These are phyloP conservation scores for Streblospio benedicti DNA, from an alignment of 1,140 invertebrate species.

Conservation along the genomic window DNA sequence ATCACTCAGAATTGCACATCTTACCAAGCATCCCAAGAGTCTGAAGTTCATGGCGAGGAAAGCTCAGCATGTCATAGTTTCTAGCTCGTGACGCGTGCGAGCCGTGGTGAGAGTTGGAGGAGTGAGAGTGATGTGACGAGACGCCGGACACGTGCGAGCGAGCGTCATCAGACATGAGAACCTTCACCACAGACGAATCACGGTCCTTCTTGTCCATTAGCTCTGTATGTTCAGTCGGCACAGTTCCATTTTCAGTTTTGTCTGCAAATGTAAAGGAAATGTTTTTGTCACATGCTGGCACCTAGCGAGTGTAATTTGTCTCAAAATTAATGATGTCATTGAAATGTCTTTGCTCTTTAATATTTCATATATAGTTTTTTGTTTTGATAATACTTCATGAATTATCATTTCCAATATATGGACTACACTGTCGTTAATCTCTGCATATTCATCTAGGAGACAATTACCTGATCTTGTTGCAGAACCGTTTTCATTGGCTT, in stretches of 20 bases:
- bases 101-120: constrained; percentile 36
- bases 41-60: constrained; percentile 63
- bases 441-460: no score
- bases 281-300: no score
- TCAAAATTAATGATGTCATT: background rate
- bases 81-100: constrained; percentile 55
- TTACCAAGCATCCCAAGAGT: constrained; percentile 70
- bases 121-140: constrained; percentile 38
- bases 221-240: constrained; percentile 46
- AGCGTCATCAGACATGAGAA: constrained; percentile 68
- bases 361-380: background rate
- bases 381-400: no score
- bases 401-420: no score
- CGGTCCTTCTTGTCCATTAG: constrained; percentile 37
- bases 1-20: background rate
- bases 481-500: no score
- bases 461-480: no score
- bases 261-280: no score
- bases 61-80: constrained; percentile 66
- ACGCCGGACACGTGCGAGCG: constrained; percentile 59
- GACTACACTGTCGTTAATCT: no score
- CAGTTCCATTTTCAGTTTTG: constrained; percentile 54
- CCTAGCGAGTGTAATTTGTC: no score
- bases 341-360: background rate
- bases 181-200: constrained; percentile 48